phyloP scores from a whole-genome alignment of 1,140 invertebrate species.

The Oryzaephilus surinamensis region DNA sequence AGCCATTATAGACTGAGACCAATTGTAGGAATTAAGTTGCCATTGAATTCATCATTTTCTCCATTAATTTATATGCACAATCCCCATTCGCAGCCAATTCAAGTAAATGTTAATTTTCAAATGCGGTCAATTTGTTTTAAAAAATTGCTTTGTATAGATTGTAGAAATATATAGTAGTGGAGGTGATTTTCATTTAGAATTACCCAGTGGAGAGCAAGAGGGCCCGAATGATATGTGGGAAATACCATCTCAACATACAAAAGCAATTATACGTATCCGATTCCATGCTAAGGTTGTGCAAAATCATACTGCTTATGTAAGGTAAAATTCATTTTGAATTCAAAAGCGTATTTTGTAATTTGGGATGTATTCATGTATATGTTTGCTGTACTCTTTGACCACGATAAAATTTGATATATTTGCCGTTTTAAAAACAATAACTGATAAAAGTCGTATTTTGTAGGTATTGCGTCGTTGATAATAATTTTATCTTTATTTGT shows the following conservation, averaged over 20 bases:
- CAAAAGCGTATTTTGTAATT: not conserved
- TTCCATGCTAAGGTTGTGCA: constrained; percentile 62
- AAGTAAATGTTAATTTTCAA: constrained; percentile 46
- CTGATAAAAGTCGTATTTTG: too few relatives aligned
- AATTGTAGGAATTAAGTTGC: constrained; percentile 79
- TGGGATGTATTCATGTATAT: not conserved
- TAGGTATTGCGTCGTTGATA: too few relatives aligned
- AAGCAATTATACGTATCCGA: constrained; percentile 77
- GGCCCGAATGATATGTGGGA: constrained; percentile 76
- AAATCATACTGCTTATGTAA: constrained; percentile 75
- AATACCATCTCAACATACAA: constrained; percentile 81
- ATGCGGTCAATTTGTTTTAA: not conserved
- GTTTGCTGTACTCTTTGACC: too few relatives aligned
- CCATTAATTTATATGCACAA: constrained; percentile 90
- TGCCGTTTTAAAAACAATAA: too few relatives aligned
- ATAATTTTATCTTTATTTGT: too few relatives aligned
- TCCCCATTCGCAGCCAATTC: constrained; percentile 75
- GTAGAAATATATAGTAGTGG: constrained; percentile 86
- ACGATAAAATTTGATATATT: too few relatives aligned
- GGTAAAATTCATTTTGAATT: constrained; percentile 33
- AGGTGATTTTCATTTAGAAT: constrained; percentile 79
- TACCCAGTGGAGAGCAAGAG: constrained; percentile 71
- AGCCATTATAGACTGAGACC: constrained; percentile 85
- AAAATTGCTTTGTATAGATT: constrained; percentile 44
- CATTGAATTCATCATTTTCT: constrained; percentile 83